These are phyloP conservation scores for Hippocampus kuda DNA, from an alignment of 2,797 vertebrate species.

Conservation along the genomic window DNA sequence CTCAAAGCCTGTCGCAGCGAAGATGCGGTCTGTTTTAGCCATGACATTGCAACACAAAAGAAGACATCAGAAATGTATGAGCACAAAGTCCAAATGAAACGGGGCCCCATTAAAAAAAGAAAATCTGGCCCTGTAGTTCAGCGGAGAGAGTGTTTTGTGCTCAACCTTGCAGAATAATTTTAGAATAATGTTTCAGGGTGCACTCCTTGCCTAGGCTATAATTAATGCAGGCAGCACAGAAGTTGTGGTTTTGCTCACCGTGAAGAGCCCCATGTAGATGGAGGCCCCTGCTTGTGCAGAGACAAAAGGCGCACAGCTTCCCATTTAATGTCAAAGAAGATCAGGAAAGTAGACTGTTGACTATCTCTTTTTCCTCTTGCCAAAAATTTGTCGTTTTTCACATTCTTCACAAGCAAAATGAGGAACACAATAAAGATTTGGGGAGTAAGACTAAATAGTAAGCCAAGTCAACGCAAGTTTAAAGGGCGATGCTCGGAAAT, in stretches of 20 bases:
- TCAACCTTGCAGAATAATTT: slow-evolving; percentile 38
- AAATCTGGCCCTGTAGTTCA: slow-evolving; percentile 22
- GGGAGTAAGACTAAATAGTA: too few relatives aligned
- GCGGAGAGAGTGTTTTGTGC: slow-evolving; percentile 22
- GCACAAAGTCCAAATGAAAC: slow-evolving; percentile 38
- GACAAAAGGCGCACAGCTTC: neutral
- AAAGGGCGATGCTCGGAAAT: too few relatives aligned
- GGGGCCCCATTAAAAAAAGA: slow-evolving; percentile 31
- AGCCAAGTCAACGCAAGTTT: too few relatives aligned
- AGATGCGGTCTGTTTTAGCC: slow-evolving; percentile 25
- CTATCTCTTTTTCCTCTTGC: neutral
- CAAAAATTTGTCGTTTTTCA: too few relatives aligned
- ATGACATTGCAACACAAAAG: slow-evolving; percentile 28
- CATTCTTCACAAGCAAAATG: neutral
- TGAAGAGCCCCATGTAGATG: slow-evolving; percentile 20
- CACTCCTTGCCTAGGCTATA: slow-evolving; percentile 21
- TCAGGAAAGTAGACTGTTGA: neutral
- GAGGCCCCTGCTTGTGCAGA: neutral
- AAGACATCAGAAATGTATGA: slow-evolving; percentile 46
- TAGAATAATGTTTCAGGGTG: slow-evolving; percentile 30
- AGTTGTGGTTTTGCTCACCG: slow-evolving; percentile 17
- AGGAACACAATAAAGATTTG: neutral
- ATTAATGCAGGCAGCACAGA: slow-evolving; percentile 25
- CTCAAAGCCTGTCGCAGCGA: slow-evolving; percentile 1
- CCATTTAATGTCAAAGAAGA: neutral